These are phyloP conservation scores for Lasioglossum vierecki DNA, from an alignment of 2,888 invertebrate genomes.

Conservation along the genomic window DNA sequence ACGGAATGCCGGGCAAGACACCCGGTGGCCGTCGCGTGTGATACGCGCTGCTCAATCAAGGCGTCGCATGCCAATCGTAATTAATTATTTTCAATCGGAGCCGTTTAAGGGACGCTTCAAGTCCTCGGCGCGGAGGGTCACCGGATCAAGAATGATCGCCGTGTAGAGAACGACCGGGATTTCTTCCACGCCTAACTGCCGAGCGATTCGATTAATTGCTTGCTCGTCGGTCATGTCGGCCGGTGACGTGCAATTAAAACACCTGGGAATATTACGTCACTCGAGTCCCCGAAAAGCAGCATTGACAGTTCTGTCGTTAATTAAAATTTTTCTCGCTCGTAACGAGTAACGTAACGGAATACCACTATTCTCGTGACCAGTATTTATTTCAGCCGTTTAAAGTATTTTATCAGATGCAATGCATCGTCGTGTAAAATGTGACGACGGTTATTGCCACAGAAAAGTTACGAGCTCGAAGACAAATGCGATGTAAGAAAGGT, in stretches of 20 bases:
- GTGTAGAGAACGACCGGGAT: background rate
- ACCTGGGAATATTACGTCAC: background rate
- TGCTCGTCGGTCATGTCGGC: constrained; percentile 5
- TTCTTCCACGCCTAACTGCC: background rate
- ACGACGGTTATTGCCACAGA: too few relatives aligned
- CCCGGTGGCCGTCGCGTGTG: constrained; percentile 20
- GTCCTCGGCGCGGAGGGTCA: background rate
- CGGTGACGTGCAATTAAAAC: constrained; percentile 3
- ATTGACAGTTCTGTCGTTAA: background rate
- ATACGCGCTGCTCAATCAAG: constrained; percentile 41
- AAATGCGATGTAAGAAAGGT: too few relatives aligned
- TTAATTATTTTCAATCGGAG: constrained; percentile 30
- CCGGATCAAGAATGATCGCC: constrained; percentile 15
- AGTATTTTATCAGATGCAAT: background rate
- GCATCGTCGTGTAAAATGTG: background rate
- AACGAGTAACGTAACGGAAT: background rate
- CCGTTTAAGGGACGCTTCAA: constrained; percentile 1
- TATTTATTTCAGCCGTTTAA: background rate
- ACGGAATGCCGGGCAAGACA: constrained; percentile 36
- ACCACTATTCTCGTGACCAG: background rate
- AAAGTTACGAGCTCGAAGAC: too few relatives aligned
- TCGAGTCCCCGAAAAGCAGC: background rate
- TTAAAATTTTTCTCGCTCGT: background rate
- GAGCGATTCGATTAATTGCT: constrained; percentile 11
- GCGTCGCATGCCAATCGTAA: constrained; percentile 40